Conservation (phyloP, 2,888 invertebrate genomes). For the Sussaba pulchella region DNA sequence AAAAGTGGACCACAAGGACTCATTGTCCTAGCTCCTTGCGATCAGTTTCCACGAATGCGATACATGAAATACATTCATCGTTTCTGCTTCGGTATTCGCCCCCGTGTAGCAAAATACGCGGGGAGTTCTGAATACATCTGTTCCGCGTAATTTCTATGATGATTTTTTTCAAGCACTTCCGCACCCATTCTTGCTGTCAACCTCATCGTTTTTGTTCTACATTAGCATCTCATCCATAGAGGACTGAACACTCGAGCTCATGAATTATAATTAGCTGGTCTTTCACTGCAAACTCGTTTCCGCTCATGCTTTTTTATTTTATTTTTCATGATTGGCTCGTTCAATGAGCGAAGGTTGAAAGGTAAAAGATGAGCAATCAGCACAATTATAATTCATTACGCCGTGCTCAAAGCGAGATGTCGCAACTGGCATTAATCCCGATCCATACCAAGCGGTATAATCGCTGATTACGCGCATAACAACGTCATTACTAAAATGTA, state of each 20-base stretch:
- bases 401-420: background rate
- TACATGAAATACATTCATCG: conserved; percentile 13
- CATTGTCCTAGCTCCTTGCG: background rate
- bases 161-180: background rate
- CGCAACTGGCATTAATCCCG: background rate
- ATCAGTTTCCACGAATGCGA: background rate
- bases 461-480: too few relatives aligned
- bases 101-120: background rate
- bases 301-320: background rate
- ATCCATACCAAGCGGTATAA: too few relatives aligned
- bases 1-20: background rate
- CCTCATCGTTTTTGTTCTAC: background rate
- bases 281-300: background rate
- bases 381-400: background rate
- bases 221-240: background rate
- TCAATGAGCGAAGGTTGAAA: background rate
- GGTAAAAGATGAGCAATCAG: background rate
- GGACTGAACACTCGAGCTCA: background rate
- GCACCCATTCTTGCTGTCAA: background rate
- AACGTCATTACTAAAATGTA: too few relatives aligned
- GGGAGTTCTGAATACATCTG: background rate
- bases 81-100: background rate
- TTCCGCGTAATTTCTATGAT: background rate
- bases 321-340: background rate
- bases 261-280: conserved; percentile 12